Conservation (phyloP, 2,113 vertebrate genomes). For the Onychorhynchus coronatus region DNA sequence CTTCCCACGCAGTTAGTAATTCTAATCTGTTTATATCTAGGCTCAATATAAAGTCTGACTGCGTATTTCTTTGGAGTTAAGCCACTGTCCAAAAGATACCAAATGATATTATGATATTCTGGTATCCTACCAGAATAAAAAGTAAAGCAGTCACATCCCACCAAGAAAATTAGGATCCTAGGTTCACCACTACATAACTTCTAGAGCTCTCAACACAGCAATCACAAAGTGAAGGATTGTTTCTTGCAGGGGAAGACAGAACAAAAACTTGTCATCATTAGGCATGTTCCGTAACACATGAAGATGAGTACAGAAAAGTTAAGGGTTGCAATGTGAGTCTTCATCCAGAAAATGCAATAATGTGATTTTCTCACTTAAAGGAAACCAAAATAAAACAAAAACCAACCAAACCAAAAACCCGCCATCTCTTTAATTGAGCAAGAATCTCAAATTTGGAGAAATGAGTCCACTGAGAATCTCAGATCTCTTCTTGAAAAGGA, state of each 20-base stretch:
- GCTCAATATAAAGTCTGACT: constrained; percentile 38
- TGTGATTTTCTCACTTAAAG: background rate
- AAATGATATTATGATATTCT: background rate
- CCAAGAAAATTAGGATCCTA: background rate
- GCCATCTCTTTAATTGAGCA: background rate
- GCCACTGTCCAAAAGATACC: constrained; percentile 36
- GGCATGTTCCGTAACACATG: background rate
- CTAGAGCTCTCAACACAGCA: background rate
- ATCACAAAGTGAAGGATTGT: background rate
- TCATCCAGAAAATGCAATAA: background rate
- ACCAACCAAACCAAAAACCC: background rate
- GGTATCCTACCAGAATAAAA: background rate
- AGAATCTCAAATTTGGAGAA: background rate
- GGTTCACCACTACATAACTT: background rate
- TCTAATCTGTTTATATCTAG: constrained; percentile 63
- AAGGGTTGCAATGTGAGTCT: background rate
- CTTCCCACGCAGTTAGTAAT: constrained; percentile 56
- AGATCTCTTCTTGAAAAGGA: background rate
- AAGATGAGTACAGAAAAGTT: background rate
- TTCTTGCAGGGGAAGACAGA: background rate
- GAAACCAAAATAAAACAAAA: background rate
- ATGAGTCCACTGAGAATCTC: background rate
- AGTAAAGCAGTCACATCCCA: background rate
- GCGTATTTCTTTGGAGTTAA: background rate
- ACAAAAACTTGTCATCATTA: background rate